Evolutionary conservation across 2,113 vertebrate species (phyloP), one percentile per base, ranked within the genome.

Genomic region (Pelvicachromis taeniatus): DNA sequence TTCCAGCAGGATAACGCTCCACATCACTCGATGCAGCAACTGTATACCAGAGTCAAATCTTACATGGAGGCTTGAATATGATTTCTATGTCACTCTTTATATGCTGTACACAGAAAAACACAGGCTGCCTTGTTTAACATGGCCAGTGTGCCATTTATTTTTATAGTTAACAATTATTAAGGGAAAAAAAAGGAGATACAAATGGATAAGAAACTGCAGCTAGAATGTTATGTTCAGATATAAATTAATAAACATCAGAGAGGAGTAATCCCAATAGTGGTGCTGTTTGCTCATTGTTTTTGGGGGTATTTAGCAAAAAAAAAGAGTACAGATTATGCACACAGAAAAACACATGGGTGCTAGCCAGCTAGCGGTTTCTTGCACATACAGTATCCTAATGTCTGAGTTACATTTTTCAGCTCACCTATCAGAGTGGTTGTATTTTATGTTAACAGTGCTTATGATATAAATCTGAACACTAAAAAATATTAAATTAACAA

Each of bases 311-410:
- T 23, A 29, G 21, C 58, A 68, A 83, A 65, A 84, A 80, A 5
- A 45, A 75, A 31, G 70, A 31, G 70, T 75, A 23, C 13, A 61
- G 5, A 19, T 33, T 10, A 50, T 11, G 50, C 54, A 61, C 7
- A 70, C 26, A 77, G 45, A 16, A n/a, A 83, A 48, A 82, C 7
- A 42, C 26, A 59, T 40, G 14, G 61, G 65, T 65, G 78, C 88
- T 89, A 92, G 85, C 90, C 91, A 89, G 92, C 92, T 89, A 92
- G 88, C 86, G 14, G 38, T 26, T 83, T 78, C 21, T 78, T 45
- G 31, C 82, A 38, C 13, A 59, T 40, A 42, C 13, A 45, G 13
- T 9, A 45, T 78, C 23, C 38, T 45, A 45, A 56, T 26, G 35
- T 78, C 35, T 7, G n/a, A 42, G 53, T 75, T 75, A 75, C 26